Percentiles rank a stretch among this genome's conserved stretches.
These are phyloP conservation scores for Emberiza fucata DNA, from an alignment of 2,113 vertebrate genomes.

Conservation along the genomic window DNA sequence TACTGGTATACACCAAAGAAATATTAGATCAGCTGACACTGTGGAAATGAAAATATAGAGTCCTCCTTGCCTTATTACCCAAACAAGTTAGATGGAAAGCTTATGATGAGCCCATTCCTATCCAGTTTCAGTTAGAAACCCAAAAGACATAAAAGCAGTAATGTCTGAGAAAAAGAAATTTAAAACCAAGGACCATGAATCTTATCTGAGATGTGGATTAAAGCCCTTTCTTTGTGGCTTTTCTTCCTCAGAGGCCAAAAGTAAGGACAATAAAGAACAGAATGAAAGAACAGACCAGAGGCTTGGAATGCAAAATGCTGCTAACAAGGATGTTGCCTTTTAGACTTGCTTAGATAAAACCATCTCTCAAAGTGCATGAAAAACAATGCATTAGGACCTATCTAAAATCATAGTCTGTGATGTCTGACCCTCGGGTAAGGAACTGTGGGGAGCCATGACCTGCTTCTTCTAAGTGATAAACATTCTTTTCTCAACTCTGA, in stretches of 20 bases:
- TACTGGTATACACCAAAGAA: neutral
- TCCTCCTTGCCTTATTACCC: neutral
- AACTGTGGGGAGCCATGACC: neutral
- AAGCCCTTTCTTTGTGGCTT: neutral
- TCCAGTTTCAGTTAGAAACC: neutral
- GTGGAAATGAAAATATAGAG: neutral
- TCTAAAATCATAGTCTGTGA: neutral
- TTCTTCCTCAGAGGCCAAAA: neutral
- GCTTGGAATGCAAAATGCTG: neutral
- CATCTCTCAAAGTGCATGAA: neutral
- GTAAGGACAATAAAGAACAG: neutral
- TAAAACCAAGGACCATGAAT: neutral
- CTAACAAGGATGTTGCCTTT: conserved; percentile 6
- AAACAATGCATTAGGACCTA: neutral
- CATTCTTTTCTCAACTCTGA: neutral
- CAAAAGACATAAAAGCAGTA: neutral
- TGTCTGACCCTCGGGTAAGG: neutral
- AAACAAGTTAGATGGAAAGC: neutral
- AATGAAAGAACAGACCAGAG: neutral
- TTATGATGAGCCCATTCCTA: neutral
- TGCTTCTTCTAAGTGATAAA: conserved; percentile 4
- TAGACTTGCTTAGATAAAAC: neutral
- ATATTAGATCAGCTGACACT: neutral
- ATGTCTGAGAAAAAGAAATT: neutral
- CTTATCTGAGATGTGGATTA: neutral